Conservation (phyloP, 2,888 invertebrate genomes). For the Oxystoma pomonae region DNA sequence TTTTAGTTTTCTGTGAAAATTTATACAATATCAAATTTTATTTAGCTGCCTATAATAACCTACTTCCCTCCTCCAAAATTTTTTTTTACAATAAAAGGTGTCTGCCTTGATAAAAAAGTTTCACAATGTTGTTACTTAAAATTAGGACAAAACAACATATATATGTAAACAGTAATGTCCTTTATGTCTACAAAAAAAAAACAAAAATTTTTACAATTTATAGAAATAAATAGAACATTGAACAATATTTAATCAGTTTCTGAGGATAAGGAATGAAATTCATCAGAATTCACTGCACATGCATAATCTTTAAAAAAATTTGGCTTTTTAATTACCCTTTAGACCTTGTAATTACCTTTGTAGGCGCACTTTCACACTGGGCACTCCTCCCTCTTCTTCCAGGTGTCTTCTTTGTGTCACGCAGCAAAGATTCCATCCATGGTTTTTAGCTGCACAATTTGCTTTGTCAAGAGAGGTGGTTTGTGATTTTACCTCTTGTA, state of each 20-base stretch:
- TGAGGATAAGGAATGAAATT: neutral
- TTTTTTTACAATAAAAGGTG: too few relatives aligned
- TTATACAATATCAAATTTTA: too few relatives aligned
- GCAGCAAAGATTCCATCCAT: neutral
- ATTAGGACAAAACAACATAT: too few relatives aligned
- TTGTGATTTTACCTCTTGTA: neutral
- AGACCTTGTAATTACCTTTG: neutral
- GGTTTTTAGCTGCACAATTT: neutral
- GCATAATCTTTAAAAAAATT: neutral
- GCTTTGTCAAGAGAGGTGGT: neutral
- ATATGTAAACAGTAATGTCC: neutral
- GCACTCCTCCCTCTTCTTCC: neutral
- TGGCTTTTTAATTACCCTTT: neutral
- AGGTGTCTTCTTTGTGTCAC: neutral
- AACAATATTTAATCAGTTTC: too few relatives aligned
- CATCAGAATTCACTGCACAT: neutral
- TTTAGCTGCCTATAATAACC: too few relatives aligned
- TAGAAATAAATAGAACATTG: too few relatives aligned
- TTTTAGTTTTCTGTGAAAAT: neutral
- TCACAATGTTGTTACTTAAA: too few relatives aligned
- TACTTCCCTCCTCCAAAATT: too few relatives aligned
- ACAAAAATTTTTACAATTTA: too few relatives aligned
- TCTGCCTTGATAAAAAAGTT: too few relatives aligned
- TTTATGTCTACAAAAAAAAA: too few relatives aligned
- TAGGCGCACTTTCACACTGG: neutral